Conservation (phyloP, 2,888 invertebrate species). For the Lottia scabra region DNA sequence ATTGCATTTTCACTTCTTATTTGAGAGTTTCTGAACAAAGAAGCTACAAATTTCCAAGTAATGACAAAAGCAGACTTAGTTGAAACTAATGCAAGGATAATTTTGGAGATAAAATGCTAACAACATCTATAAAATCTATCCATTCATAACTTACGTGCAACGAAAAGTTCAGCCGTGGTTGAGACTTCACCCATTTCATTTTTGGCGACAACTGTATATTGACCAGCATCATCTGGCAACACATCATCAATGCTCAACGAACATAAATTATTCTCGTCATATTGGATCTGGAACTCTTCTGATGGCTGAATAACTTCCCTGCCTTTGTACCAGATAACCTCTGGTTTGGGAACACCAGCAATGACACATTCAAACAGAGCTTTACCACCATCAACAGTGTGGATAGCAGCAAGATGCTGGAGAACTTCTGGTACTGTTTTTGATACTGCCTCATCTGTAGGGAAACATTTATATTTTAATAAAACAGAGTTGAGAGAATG, state of each 20-base stretch:
- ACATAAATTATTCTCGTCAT: conserved; percentile 57
- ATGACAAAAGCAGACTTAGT: too few relatives aligned
- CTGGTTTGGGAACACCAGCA: conserved; percentile 66
- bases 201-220: conserved; percentile 81
- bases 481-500: too few relatives aligned
- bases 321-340: conserved; percentile 86
- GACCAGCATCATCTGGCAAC: conserved; percentile 79
- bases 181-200: conserved; percentile 81
- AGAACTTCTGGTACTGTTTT: conserved; percentile 53
- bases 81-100: not conserved
- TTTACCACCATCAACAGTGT: conserved; percentile 56
- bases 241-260: conserved; percentile 78
- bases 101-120: not conserved
- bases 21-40: too few relatives aligned
- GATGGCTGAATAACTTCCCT: conserved; percentile 74
- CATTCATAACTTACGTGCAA: conserved; percentile 64
- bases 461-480: too few relatives aligned
- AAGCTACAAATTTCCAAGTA: too few relatives aligned
- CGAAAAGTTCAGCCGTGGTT: conserved; percentile 82
- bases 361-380: conserved; percentile 63
- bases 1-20: too few relatives aligned
- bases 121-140: not conserved
- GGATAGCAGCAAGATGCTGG: conserved; percentile 42
- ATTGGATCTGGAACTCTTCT: conserved; percentile 75
- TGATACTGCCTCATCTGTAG: conserved; percentile 40